Evolutionary conservation across 2,888 invertebrate genomes (phyloP), one percentile per base, ranked within the genome.

Genomic region (Platypus cylindrus): DNA sequence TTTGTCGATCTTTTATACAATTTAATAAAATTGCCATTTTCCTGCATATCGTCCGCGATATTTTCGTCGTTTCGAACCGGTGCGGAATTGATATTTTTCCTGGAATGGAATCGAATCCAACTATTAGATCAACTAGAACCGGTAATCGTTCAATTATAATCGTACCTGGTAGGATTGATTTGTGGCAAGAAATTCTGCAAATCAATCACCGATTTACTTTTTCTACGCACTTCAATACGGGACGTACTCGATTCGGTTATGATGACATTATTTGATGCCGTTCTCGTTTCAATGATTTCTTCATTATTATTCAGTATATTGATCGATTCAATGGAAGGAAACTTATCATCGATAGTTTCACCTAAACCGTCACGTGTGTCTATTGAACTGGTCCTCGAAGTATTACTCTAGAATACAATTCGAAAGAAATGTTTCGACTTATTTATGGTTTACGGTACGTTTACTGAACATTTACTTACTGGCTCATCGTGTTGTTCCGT

Each of bases 21-120:
- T n/a, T n/a, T n/a, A 29, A 33, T 29, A 39, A 37, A 16, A 25
- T 43, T 25, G 45, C 14, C 13, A 12, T 13, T 12, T 18, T 25
- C 18, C 24, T 18, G 24, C 24, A 14, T 15, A 13, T 37, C 22
- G 8, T 32, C 20, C 12, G 33, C 30, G 3, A 17, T 32, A 9
- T 36, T 37, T 18, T 51, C 47, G 15, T 52, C 52, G 38, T 52
- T 53, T 16, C 49, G 28, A 3, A 53, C 49, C 5, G 62, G 62
- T 2, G 62, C 62, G 2, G 61, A 62, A 37, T 47, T 60, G 1
- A 55, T 38, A 14, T 48, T 53, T 43, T 59, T 60, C 32, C 61
- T 51, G 11, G 5, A 27, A 30, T 26, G n/a, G n/a, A n/a, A n/a
- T n/a, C n/a, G n/a, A n/a, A n/a, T n/a, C n/a, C n/a, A n/a, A n/a